Percentiles rank a stretch among this genome's conserved stretches.
Conservation (phyloP, 2,113 vertebrate species). For the Callionymus lyra region DNA sequence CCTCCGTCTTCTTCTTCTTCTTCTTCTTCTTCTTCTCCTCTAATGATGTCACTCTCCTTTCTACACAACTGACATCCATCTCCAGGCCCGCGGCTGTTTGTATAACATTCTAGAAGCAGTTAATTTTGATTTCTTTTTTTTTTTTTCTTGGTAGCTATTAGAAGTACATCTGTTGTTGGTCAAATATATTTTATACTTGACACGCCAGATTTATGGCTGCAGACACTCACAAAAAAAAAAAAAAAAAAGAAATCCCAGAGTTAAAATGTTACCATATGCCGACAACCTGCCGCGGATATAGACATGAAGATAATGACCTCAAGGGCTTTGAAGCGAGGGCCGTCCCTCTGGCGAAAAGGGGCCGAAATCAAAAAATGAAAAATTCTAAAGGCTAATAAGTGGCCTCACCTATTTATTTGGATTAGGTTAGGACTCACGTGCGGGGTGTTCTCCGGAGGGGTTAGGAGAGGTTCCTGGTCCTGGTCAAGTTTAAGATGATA, state of each 20-base stretch:
- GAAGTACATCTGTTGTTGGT: slow-evolving; percentile 66
- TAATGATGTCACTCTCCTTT: not conserved
- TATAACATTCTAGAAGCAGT: slow-evolving; percentile 41
- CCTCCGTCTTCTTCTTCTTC: no score
- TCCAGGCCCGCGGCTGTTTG: slow-evolving; percentile 10
- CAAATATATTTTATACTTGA: slow-evolving; percentile 68
- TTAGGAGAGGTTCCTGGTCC: slow-evolving; percentile 26
- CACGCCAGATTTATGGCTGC: slow-evolving; percentile 67
- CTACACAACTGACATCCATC: not conserved
- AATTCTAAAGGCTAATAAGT: slow-evolving; percentile 37
- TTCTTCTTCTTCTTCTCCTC: no score
- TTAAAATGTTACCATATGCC: slow-evolving; percentile 72
- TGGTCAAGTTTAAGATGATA: slow-evolving; percentile 10
- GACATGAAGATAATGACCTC: slow-evolving; percentile 66
- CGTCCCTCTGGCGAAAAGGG: slow-evolving; percentile 31
- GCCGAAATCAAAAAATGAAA: not conserved
- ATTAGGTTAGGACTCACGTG: slow-evolving; percentile 35
- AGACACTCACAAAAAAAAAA: slow-evolving; percentile 16
- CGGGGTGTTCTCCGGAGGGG: slow-evolving; percentile 28
- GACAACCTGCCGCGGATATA: slow-evolving; percentile 59
- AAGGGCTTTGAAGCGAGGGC: slow-evolving; percentile 53
- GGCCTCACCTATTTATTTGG: slow-evolving; percentile 54
- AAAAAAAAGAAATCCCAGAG: slow-evolving; percentile 15
- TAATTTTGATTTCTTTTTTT: slow-evolving; percentile 43
- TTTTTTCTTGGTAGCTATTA: slow-evolving; percentile 48